Evolutionary conservation across 64 coral and sea anemone genomes (phyloP).

Genomic region (Anthopleura sola): DNA sequence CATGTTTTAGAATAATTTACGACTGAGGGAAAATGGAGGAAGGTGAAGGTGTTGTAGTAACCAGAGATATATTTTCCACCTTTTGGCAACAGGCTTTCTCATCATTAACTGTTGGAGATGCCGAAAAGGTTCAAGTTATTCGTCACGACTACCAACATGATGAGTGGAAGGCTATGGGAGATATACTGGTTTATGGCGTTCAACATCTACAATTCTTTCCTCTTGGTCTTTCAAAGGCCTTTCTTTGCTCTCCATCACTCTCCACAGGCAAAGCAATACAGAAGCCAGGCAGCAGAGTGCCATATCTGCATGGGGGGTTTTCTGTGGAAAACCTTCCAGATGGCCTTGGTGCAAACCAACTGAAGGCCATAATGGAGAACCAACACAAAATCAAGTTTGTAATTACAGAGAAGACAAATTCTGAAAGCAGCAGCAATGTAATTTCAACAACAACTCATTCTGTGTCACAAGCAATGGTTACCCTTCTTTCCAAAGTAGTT

Average conservation of each 20-base stretch:
- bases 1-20: slow-evolving; percentile 16
- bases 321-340: slow-evolving; percentile 38
- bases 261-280: slow-evolving; percentile 40
- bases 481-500: slow-evolving; percentile 38
- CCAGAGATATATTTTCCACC: slow-evolving; percentile 18
- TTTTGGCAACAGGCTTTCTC: slow-evolving; percentile 37
- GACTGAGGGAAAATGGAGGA: slow-evolving; percentile 23
- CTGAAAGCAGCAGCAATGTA: slow-evolving; percentile 13
- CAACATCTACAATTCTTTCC: not conserved
- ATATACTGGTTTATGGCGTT: slow-evolving; percentile 46
- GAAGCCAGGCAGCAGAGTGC: slow-evolving; percentile 45
- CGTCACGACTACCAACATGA: slow-evolving; percentile 44
- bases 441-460: not conserved
- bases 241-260: not conserved
- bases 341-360: slow-evolving; percentile 41
- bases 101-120: slow-evolving; percentile 21
- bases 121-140: slow-evolving; percentile 44
- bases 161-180: slow-evolving; percentile 46
- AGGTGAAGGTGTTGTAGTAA: slow-evolving; percentile 30
- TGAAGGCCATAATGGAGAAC: slow-evolving; percentile 51
- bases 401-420: not conserved
- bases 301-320: slow-evolving; percentile 40
- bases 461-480: slow-evolving; percentile 5
- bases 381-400: slow-evolving; percentile 45
- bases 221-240: not conserved